These are phyloP conservation scores for Dryobotodes eremita DNA, from an alignment of 2,888 invertebrate species.

Conservation along the genomic window DNA sequence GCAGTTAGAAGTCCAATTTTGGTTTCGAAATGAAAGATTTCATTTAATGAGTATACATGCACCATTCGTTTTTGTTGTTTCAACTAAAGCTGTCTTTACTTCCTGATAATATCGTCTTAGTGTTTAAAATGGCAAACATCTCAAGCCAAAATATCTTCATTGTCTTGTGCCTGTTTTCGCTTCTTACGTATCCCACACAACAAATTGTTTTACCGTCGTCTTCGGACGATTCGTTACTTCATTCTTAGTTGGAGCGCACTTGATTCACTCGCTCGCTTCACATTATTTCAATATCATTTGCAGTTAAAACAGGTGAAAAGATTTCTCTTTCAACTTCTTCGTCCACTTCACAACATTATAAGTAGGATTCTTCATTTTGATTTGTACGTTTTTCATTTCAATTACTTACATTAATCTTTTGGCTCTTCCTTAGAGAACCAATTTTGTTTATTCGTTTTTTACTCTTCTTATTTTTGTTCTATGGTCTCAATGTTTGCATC, in stretches of 20 bases:
- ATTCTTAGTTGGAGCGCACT: conserved; percentile 65
- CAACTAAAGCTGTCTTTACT: neutral
- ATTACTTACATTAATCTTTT: conserved; percentile 4
- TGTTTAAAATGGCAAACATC: neutral
- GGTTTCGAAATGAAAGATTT: neutral
- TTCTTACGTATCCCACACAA: conserved; percentile 45
- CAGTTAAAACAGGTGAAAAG: conserved; percentile 37
- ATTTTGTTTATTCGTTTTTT: neutral
- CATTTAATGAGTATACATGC: neutral
- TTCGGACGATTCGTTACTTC: conserved; percentile 71
- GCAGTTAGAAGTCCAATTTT: neutral
- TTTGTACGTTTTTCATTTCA: neutral
- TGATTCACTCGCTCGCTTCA: conserved; percentile 63
- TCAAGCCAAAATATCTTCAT: neutral
- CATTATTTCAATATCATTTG: conserved; percentile 59
- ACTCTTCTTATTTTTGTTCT: neutral
- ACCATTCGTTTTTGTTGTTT: neutral
- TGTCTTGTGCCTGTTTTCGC: neutral
- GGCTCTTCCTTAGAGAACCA: neutral
- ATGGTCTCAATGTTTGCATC: neutral
- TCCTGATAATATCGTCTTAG: neutral
- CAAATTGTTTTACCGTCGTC: conserved; percentile 62
- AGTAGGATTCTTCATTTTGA: neutral
- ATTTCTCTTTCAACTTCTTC: conserved; percentile 4
- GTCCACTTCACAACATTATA: neutral